phyloP scores from a whole-genome alignment of 2,888 invertebrate genomes.

The Nipponacmea schrenckii region DNA sequence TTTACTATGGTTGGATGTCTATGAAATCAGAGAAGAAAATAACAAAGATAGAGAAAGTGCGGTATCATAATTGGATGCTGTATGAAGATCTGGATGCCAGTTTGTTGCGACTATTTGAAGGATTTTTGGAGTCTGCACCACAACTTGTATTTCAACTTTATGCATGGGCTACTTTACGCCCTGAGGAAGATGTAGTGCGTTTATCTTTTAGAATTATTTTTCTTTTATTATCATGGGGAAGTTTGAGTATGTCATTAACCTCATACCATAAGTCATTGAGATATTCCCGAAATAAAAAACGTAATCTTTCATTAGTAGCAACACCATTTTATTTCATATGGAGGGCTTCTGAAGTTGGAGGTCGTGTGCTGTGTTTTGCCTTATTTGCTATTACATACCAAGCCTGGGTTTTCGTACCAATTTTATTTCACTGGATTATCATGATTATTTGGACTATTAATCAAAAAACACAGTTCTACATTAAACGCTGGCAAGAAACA shows the following conservation, averaged over 20 bases:
- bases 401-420: conserved; percentile 60
- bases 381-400: conserved; percentile 67
- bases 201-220: conserved; percentile 41
- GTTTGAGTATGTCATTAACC: conserved; percentile 52
- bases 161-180: conserved; percentile 70
- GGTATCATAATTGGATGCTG: conserved; percentile 58
- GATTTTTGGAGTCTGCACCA: conserved; percentile 79
- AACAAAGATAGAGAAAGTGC: conserved; percentile 34
- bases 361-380: conserved; percentile 67
- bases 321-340: conserved; percentile 66
- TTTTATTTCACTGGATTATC: conserved; percentile 65
- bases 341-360: conserved; percentile 67
- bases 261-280: conserved; percentile 57
- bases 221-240: conserved; percentile 53
- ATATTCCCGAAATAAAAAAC: conserved; percentile 55
- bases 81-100: conserved; percentile 74
- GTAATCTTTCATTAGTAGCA: conserved; percentile 55
- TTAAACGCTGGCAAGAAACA: conserved; percentile 52
- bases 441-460: conserved; percentile 69
- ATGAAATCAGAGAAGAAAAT: conserved; percentile 34
- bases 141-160: conserved; percentile 80
- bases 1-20: conserved; percentile 45
- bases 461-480: conserved; percentile 56
- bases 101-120: conserved; percentile 78
- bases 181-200: conserved; percentile 30